These are phyloP conservation scores for Xylophagus ater DNA, from an alignment of 2,888 invertebrate species.

Conservation along the genomic window DNA sequence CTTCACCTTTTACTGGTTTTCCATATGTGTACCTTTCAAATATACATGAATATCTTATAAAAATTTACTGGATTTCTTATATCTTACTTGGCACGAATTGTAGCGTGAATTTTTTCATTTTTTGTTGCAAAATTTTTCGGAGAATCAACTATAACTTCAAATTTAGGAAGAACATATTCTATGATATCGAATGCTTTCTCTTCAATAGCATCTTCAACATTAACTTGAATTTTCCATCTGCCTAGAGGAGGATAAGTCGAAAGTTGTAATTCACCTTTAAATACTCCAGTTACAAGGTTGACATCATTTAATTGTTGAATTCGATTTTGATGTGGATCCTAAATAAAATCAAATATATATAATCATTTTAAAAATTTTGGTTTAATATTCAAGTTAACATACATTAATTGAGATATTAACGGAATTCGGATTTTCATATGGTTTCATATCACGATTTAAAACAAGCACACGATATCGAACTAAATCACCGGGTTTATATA, in stretches of 20 bases:
- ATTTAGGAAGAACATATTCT: slow-evolving; percentile 88
- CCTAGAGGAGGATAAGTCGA: slow-evolving; percentile 78
- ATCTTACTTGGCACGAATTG: slow-evolving; percentile 69
- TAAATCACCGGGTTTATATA: slow-evolving; percentile 76
- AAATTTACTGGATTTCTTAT: too few relatives aligned
- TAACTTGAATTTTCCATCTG: slow-evolving; percentile 71
- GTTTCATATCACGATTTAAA: slow-evolving; percentile 60
- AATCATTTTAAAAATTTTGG: too few relatives aligned
- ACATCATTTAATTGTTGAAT: slow-evolving; percentile 69
- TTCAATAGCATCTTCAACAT: slow-evolving; percentile 43
- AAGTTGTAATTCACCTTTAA: slow-evolving; percentile 61
- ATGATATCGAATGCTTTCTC: slow-evolving; percentile 53
- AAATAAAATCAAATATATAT: slow-evolving; percentile 8
- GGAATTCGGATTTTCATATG: slow-evolving; percentile 36
- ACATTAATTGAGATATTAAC: slow-evolving; percentile 26
- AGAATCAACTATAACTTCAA: slow-evolving; percentile 74
- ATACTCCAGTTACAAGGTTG: slow-evolving; percentile 59
- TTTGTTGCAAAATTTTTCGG: slow-evolving; percentile 72
- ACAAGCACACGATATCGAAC: slow-evolving; percentile 64
- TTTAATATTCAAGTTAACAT: background rate
- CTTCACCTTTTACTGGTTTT: slow-evolving; percentile 74
- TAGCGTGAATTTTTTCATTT: slow-evolving; percentile 65
- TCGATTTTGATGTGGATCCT: slow-evolving; percentile 67
- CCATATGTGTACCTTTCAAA: slow-evolving; percentile 66
- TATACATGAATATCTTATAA: too few relatives aligned